phyloP scores from a whole-genome alignment of 1,140 invertebrate genomes.

The Nebria ingens region DNA sequence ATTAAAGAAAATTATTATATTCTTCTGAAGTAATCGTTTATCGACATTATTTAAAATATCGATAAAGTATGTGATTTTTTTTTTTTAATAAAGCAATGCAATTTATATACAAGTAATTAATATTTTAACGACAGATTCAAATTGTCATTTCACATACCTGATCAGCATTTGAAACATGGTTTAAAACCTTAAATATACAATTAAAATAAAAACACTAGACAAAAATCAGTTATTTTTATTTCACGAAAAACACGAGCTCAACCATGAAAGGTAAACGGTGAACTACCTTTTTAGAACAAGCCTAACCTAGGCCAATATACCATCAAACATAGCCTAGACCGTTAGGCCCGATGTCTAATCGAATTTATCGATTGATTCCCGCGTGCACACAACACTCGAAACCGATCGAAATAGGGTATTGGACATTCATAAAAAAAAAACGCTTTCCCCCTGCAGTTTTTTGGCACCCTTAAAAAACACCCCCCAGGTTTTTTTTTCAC shows the following conservation, averaged over 20 bases:
- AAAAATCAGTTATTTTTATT: neutral
- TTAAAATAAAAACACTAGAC: neutral
- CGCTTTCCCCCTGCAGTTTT: conserved; percentile 27
- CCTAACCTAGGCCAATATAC: conserved; percentile 21
- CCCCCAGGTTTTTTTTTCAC: conserved; percentile 11
- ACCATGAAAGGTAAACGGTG: conserved; percentile 20
- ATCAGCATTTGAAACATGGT: too few relatives aligned
- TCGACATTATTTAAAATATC: too few relatives aligned
- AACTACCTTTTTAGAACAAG: conserved; percentile 16
- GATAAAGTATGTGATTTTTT: too few relatives aligned
- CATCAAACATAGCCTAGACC: conserved; percentile 15
- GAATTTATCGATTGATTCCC: conserved; percentile 28
- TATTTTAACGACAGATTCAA: neutral
- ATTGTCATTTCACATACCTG: too few relatives aligned
- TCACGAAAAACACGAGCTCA: conserved; percentile 6
- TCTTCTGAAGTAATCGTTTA: too few relatives aligned
- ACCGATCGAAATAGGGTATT: conserved; percentile 24
- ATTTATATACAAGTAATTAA: neutral
- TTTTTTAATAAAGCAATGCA: too few relatives aligned
- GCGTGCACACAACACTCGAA: too few relatives aligned
- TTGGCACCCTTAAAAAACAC: conserved; percentile 22
- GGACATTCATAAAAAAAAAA: conserved; percentile 31
- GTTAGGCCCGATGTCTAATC: too few relatives aligned
- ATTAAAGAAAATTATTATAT: too few relatives aligned
- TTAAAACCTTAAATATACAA: neutral